These are phyloP conservation scores for Mizuhopecten yessoensis DNA, from an alignment of 1,140 invertebrate genomes.

Conservation along the genomic window DNA sequence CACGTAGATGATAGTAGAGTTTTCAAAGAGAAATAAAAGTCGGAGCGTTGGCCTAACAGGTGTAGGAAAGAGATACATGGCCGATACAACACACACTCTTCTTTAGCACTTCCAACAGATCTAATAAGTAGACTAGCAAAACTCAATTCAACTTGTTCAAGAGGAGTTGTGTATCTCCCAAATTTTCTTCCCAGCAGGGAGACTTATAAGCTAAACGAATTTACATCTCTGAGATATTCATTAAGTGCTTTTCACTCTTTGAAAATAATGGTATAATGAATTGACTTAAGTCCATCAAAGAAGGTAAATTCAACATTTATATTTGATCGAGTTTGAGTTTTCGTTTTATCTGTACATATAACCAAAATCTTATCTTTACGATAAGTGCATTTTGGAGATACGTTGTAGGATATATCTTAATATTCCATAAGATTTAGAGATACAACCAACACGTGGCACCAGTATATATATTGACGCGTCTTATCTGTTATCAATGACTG, in stretches of 20 bases:
- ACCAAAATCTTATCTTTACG: conserved; percentile 29
- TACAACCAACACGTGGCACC: conserved; percentile 30
- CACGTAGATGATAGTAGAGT: background rate
- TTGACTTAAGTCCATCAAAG: conserved; percentile 33
- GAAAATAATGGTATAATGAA: conserved; percentile 36
- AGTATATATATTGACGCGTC: background rate
- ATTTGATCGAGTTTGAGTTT: conserved; percentile 39
- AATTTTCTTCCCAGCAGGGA: conserved; percentile 22
- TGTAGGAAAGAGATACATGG: background rate
- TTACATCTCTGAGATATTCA: conserved; percentile 3
- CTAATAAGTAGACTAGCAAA: conserved; percentile 28
- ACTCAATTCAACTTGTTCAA: conserved; percentile 24
- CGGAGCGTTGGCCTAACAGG: background rate
- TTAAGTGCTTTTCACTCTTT: conserved; percentile 39
- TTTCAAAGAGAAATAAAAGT: conserved; percentile 28
- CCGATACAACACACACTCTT: background rate
- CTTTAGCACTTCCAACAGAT: conserved; percentile 26
- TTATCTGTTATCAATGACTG: conserved; percentile 18
- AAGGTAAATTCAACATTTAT: conserved; percentile 29
- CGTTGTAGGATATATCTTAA: conserved; percentile 13
- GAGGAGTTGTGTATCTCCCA: conserved; percentile 32
- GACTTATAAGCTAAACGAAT: conserved; percentile 27
- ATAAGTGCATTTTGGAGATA: conserved; percentile 12
- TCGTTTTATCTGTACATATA: conserved; percentile 23
- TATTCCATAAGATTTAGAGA: conserved; percentile 33